Conservation (phyloP, 1,140 invertebrate species). For the Sesamia nonagrioides region DNA sequence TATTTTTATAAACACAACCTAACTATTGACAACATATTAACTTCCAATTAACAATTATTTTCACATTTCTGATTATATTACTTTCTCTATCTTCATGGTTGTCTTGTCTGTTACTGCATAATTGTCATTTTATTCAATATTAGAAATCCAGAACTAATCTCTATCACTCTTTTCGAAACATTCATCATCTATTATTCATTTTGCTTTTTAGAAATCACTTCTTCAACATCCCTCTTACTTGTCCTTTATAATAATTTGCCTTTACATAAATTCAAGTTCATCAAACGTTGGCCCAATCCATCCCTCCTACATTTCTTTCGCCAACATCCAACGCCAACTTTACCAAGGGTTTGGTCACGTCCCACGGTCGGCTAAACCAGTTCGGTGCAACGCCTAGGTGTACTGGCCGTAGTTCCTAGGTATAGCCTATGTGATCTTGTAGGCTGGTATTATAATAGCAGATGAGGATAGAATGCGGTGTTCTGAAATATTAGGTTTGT, state of each 20-base stretch:
- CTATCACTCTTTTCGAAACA: background rate
- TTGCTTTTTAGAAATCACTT: background rate
- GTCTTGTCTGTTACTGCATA: too few species aligned
- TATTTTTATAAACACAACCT: background rate
- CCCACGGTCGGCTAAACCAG: slow-evolving; percentile 33
- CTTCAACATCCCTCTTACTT: background rate
- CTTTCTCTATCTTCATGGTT: background rate
- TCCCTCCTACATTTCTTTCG: background rate
- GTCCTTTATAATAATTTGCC: background rate
- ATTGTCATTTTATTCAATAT: too few species aligned
- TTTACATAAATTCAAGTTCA: background rate
- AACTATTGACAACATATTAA: background rate
- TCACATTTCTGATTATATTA: background rate
- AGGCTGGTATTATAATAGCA: slow-evolving; percentile 1
- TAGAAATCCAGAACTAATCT: too few species aligned
- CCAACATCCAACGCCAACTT: background rate
- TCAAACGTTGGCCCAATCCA: background rate
- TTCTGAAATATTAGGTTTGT: too few species aligned
- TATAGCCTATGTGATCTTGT: background rate
- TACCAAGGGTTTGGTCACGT: background rate
- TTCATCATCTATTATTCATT: background rate
- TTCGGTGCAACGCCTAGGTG: slow-evolving; percentile 4
- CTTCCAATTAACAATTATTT: background rate
- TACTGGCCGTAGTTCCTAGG: background rate
- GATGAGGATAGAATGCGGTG: background rate